Conservation (phyloP, 1,140 invertebrate species). For the Drosophila repletoides region DNA sequence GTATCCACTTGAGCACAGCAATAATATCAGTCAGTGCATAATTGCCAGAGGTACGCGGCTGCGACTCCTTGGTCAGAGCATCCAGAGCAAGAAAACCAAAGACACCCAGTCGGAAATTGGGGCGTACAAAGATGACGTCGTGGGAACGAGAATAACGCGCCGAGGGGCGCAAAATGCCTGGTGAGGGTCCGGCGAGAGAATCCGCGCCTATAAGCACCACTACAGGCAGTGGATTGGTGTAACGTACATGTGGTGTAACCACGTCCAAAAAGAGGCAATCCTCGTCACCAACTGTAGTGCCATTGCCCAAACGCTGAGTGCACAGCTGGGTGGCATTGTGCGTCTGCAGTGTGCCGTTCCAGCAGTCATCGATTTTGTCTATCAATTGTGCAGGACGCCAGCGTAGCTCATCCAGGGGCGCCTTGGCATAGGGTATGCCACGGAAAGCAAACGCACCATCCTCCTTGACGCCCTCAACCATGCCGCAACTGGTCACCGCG, state of each 20-base stretch:
- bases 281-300: conserved; percentile 87
- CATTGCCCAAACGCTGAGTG: conserved; percentile 87
- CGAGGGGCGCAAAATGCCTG: conserved; percentile 86
- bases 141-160: conserved; percentile 87
- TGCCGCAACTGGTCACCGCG: conserved; percentile 90
- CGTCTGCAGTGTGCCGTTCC: conserved; percentile 89
- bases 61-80: conserved; percentile 86
- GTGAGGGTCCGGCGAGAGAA: conserved; percentile 88
- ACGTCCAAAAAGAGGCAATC: conserved; percentile 92
- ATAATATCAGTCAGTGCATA: conserved; percentile 92
- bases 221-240: conserved; percentile 89
- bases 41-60: conserved; percentile 91
- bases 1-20: conserved; percentile 90
- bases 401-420: conserved; percentile 87
- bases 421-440: conserved; percentile 93
- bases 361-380: conserved; percentile 88
- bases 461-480: conserved; percentile 89
- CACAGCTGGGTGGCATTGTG: conserved; percentile 87
- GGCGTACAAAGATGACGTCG: conserved; percentile 91
- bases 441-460: conserved; percentile 91
- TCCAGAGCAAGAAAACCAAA: conserved; percentile 91
- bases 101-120: conserved; percentile 90
- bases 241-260: conserved; percentile 88
- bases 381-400: conserved; percentile 89
- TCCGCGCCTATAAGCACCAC: conserved; percentile 92